Conservation (phyloP, 2,797 vertebrate species). For the Anas bahamensis region DNA sequence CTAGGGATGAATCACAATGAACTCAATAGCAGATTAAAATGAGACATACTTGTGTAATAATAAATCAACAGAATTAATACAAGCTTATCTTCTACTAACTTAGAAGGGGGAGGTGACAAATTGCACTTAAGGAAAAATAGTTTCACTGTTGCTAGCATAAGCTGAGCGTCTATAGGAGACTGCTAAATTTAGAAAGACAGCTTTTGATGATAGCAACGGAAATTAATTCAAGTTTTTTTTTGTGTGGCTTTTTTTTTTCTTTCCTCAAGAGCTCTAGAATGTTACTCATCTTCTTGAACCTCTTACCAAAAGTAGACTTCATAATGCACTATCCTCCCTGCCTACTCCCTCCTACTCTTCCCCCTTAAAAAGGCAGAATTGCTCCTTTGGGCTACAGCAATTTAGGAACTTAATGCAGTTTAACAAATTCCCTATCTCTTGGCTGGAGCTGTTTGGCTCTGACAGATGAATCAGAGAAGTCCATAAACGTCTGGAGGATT, state of each 20-base stretch:
- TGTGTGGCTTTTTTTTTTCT: neutral
- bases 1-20: neutral
- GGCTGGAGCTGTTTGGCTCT: constrained; percentile 65
- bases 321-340: constrained; percentile 22
- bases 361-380: constrained; percentile 41
- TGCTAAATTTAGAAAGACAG: constrained; percentile 25
- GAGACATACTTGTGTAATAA: neutral
- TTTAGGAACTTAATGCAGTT: constrained; percentile 59
- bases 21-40: constrained; percentile 2
- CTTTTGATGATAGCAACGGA: constrained; percentile 49
- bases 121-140: constrained; percentile 50
- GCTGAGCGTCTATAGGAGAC: constrained; percentile 38
- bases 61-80: constrained; percentile 21
- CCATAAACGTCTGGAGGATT: constrained; percentile 75
- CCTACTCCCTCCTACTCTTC: constrained; percentile 8
- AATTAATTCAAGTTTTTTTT: constrained; percentile 37
- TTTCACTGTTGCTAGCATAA: constrained; percentile 49
- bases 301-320: constrained; percentile 38
- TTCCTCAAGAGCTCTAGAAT: constrained; percentile 4
- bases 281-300: constrained; percentile 56
- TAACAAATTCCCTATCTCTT: constrained; percentile 73
- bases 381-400: constrained; percentile 51
- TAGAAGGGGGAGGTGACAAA: constrained; percentile 28
- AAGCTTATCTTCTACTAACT: neutral
- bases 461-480: constrained; percentile 72